These are phyloP conservation scores for Mellilla xanthometata DNA, from an alignment of 2,888 invertebrate genomes.

Conservation along the genomic window DNA sequence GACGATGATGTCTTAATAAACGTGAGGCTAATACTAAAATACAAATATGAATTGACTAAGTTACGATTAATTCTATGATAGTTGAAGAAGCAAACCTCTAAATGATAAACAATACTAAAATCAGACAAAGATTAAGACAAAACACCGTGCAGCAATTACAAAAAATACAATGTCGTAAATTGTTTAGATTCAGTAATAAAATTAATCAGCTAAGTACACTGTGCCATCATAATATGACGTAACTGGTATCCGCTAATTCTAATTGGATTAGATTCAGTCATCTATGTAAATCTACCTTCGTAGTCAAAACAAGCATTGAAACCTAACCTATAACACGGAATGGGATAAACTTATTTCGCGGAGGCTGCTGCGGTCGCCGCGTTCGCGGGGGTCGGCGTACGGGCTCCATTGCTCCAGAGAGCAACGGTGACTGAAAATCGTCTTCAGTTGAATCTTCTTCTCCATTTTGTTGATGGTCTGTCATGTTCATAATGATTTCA, in stretches of 20 bases:
- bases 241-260: slow-evolving; percentile 50
- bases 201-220: slow-evolving; percentile 65
- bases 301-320: slow-evolving; percentile 43
- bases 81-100: slow-evolving; percentile 8
- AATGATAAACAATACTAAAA: neutral
- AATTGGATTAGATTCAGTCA: slow-evolving; percentile 57
- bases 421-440: slow-evolving; percentile 69
- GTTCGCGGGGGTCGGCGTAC: slow-evolving; percentile 65
- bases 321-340: slow-evolving; percentile 75
- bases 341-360: slow-evolving; percentile 73
- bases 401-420: slow-evolving; percentile 71
- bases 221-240: slow-evolving; percentile 64
- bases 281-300: slow-evolving; percentile 50
- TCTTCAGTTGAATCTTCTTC: slow-evolving; percentile 40
- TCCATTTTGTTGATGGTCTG: slow-evolving; percentile 9
- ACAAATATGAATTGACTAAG: slow-evolving; percentile 53
- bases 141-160: slow-evolving; percentile 3
- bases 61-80: slow-evolving; percentile 35
- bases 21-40: slow-evolving; percentile 12
- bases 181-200: no score
- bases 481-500: slow-evolving; percentile 29
- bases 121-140: slow-evolving; percentile 2
- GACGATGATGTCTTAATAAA: slow-evolving; percentile 18
- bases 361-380: slow-evolving; percentile 63
- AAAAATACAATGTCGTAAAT: no score